Evolutionary conservation across 2,797 vertebrate species (phyloP).

Genomic region (Bradypus variegatus): DNA sequence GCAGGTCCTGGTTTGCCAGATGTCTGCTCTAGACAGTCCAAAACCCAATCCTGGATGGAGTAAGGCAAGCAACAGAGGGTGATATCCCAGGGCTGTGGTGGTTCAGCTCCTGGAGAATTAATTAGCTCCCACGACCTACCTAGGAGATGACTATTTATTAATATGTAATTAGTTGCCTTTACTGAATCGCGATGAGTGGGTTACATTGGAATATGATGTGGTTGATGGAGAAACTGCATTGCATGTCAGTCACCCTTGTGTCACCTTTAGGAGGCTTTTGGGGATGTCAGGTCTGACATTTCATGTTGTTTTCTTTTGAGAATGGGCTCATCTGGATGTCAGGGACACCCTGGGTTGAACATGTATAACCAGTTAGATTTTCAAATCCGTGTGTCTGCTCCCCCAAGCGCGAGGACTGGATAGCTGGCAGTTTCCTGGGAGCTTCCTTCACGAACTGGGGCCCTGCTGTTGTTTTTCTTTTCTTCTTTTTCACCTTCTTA

Average conservation of each 20-base stretch:
- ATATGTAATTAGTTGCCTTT: background rate
- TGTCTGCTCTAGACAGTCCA: background rate
- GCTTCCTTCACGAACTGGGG: background rate
- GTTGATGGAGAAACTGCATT: background rate
- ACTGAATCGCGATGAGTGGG: background rate
- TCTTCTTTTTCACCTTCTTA: background rate
- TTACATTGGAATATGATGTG: background rate
- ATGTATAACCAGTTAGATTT: background rate
- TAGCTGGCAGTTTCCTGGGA: background rate
- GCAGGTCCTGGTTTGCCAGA: background rate
- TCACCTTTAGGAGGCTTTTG: background rate
- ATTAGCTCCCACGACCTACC: background rate
- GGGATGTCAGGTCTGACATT: background rate
- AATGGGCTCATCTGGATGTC: background rate
- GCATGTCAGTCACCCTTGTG: background rate
- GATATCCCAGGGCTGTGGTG: background rate
- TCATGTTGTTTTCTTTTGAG: background rate
- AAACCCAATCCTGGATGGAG: background rate
- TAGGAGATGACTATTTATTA: background rate
- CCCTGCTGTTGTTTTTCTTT: background rate
- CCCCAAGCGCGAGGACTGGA: background rate
- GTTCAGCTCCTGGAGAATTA: background rate
- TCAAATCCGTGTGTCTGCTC: background rate
- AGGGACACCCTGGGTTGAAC: background rate
- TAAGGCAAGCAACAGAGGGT: background rate